Evolutionary conservation across 2,113 vertebrate genomes (phyloP).

Genomic region (Brachirus orientalis): DNA sequence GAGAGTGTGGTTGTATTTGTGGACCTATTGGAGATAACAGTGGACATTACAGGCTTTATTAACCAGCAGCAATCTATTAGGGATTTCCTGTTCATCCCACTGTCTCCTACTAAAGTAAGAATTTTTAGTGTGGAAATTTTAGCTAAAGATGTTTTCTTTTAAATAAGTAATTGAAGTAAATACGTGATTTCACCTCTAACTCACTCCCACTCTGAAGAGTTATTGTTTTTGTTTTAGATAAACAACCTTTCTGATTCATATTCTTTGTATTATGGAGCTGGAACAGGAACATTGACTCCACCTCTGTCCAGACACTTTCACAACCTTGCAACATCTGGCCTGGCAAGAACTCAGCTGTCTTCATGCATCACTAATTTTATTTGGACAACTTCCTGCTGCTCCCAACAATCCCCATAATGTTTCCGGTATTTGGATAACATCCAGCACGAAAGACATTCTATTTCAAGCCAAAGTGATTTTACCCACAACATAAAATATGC

Average conservation of each 20-base stretch:
- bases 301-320: conserved; percentile 67
- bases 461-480: conserved; percentile 15
- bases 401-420: conserved; percentile 50
- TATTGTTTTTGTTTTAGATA: conserved; percentile 45
- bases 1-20: no score
- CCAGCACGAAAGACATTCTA: conserved; percentile 19
- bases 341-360: conserved; percentile 49
- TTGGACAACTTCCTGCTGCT: conserved; percentile 73
- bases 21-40: no score
- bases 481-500: conserved; percentile 27
- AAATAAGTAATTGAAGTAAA: conserved; percentile 16
- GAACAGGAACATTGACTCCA: conserved; percentile 55
- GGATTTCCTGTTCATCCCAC: conserved; percentile 21
- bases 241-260: conserved; percentile 55
- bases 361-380: conserved; percentile 71
- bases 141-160: conserved; percentile 7
- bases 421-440: conserved; percentile 50
- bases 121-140: conserved; percentile 1
- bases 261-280: conserved; percentile 29
- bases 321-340: conserved; percentile 71
- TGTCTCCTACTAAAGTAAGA: conserved; percentile 11
- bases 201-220: conserved; percentile 15
- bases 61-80: conserved; percentile 29
- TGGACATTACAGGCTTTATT: conserved; percentile 45
- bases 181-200: conserved; percentile 26